A percentile compares a stretch with the other conserved stretches of the same genome.
These are phyloP conservation scores for Philotrypesis tridentata DNA, from an alignment of 1,140 invertebrate genomes.

Conservation along the genomic window DNA sequence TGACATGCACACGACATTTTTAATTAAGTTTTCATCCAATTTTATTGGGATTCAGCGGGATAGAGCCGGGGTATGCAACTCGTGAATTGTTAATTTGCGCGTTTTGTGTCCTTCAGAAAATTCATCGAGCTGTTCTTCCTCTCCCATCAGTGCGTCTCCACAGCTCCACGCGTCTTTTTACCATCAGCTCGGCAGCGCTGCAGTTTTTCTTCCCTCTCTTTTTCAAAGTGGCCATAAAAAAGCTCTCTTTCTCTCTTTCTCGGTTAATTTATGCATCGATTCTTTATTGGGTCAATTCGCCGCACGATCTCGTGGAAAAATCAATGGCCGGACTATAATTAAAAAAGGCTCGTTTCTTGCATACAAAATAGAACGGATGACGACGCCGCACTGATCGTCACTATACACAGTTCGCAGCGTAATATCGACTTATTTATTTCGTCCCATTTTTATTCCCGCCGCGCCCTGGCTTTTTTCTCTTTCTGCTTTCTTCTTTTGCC, in stretches of 20 bases:
- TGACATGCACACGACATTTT: not conserved
- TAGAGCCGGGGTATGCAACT: not conserved
- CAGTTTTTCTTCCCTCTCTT: not conserved
- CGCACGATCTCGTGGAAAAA: conserved; percentile 37
- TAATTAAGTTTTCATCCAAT: conserved; percentile 32
- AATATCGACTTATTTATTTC: conserved; percentile 44
- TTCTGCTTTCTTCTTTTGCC: not conserved
- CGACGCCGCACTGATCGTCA: not conserved
- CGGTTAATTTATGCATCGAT: conserved; percentile 48
- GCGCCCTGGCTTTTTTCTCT: not conserved
- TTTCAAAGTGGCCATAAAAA: conserved; percentile 39
- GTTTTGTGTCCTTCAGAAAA: conserved; percentile 24
- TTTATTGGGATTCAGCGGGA: not conserved
- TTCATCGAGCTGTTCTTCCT: conserved; percentile 2
- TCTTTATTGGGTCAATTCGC: conserved; percentile 46
- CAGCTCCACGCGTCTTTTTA: not conserved
- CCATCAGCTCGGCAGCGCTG: conserved; percentile 23
- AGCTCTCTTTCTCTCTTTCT: conserved; percentile 5
- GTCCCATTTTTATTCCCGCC: conserved; percentile 10
- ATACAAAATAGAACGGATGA: conserved; percentile 35
- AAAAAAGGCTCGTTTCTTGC: conserved; percentile 45
- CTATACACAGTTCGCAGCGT: not conserved
- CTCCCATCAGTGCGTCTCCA: not conserved
- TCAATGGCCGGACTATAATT: conserved; percentile 45
- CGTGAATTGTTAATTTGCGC: conserved; percentile 39